These are phyloP conservation scores for Hyposmocoma kahamanoa DNA, from an alignment of 1,140 invertebrate genomes.

Conservation along the genomic window DNA sequence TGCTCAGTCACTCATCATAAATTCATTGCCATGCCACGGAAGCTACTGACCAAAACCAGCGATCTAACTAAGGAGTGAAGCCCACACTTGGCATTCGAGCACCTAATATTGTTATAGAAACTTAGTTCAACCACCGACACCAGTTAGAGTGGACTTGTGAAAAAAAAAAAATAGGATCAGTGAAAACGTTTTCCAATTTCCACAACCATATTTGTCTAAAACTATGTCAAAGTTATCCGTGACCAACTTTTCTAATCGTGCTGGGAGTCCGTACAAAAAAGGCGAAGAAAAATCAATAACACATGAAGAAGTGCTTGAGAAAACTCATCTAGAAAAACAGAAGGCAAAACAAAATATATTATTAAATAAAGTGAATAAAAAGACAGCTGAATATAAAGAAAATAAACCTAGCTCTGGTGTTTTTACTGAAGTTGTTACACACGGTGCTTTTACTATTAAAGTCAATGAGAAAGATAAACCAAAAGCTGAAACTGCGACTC, in stretches of 20 bases:
- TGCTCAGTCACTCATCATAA: conserved; percentile 39
- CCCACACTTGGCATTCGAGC: conserved; percentile 49
- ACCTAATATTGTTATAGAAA: conserved; percentile 34
- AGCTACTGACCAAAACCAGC: conserved; percentile 62
- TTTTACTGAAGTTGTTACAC: conserved; percentile 61
- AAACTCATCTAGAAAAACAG: conserved; percentile 43
- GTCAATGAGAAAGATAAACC: conserved; percentile 34
- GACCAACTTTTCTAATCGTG: conserved; percentile 53
- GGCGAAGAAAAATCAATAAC: conserved; percentile 23
- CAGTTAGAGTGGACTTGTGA: conserved; percentile 42
- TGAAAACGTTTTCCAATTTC: conserved; percentile 32
- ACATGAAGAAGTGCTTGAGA: conserved; percentile 49
- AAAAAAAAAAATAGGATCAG: conserved; percentile 36
- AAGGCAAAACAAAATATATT: conserved; percentile 56
- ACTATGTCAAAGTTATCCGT: conserved; percentile 55
- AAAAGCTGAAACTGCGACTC: conserved; percentile 23
- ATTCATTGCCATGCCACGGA: conserved; percentile 67
- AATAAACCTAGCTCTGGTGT: conserved; percentile 56
- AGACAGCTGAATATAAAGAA: conserved; percentile 56
- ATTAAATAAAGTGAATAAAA: conserved; percentile 57
- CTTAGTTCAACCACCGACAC: conserved; percentile 46
- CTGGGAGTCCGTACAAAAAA: conserved; percentile 50
- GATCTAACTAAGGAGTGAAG: conserved; percentile 68
- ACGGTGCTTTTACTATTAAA: conserved; percentile 55
- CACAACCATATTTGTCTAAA: conserved; percentile 24